Evolutionary conservation across 1,140 invertebrate species (phyloP).

Genomic region (Drosophila lini): DNA sequence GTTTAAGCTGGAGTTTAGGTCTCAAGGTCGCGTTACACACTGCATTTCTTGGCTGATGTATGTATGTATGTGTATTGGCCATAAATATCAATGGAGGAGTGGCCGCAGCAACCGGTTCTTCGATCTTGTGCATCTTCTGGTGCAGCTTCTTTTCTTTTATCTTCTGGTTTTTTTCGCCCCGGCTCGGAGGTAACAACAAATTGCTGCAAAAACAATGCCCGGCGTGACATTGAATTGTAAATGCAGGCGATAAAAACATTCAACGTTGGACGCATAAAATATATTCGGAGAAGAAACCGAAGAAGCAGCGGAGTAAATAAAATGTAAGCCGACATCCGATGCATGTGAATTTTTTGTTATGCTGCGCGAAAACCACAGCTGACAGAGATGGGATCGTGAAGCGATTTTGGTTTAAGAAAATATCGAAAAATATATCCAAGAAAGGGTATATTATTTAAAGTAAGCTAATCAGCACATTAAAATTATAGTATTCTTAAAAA

Average conservation of each 20-base stretch:
- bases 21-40: slow-evolving; percentile 44
- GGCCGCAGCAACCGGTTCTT: slow-evolving; percentile 51
- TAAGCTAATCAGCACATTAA: not conserved
- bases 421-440: not conserved
- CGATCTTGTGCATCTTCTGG: slow-evolving; percentile 42
- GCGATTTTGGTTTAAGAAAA: not conserved
- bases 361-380: slow-evolving; percentile 13
- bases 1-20: slow-evolving; percentile 25
- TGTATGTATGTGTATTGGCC: not conserved
- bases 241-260: slow-evolving; percentile 57
- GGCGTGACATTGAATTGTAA: slow-evolving; percentile 76
- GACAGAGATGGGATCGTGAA: slow-evolving; percentile 31
- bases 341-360: slow-evolving; percentile 54
- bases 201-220: slow-evolving; percentile 30
- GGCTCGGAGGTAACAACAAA: slow-evolving; percentile 46
- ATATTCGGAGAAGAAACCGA: slow-evolving; percentile 24
- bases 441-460: no score
- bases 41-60: slow-evolving; percentile 26
- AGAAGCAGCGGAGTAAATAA: slow-evolving; percentile 47
- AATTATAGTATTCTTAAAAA: not conserved
- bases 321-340: slow-evolving; percentile 58
- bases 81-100: slow-evolving; percentile 15
- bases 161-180: slow-evolving; percentile 15
- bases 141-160: slow-evolving; percentile 19
- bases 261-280: slow-evolving; percentile 40